Evolutionary conservation across 2,797 vertebrate genomes (phyloP).

Genomic region (Coluber constrictor): DNA sequence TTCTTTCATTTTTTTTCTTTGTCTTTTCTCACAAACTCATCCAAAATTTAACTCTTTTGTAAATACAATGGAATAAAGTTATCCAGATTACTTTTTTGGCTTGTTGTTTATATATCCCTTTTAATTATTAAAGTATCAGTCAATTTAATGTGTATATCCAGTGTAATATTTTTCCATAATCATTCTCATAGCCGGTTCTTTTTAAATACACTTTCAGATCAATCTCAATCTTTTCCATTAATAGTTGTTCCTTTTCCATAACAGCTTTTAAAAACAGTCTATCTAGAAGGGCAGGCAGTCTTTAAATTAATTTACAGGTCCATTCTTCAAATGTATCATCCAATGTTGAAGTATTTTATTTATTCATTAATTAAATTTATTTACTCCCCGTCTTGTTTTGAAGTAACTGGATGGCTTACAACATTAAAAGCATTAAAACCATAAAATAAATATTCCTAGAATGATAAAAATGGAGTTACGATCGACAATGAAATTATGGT

Average conservation of each 20-base stretch:
- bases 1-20: neutral
- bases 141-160: neutral
- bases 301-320: neutral
- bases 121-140: neutral
- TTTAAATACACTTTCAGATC: neutral
- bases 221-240: neutral
- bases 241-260: neutral
- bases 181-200: neutral
- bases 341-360: neutral
- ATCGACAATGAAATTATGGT: neutral
- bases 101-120: neutral
- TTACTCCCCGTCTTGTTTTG: neutral
- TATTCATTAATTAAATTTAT: neutral
- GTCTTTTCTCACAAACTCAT: neutral
- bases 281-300: neutral
- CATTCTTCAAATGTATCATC: neutral
- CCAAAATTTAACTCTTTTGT: neutral
- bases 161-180: neutral
- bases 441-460: neutral
- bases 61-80: neutral
- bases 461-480: neutral
- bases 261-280: neutral
- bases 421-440: neutral
- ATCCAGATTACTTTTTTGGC: neutral
- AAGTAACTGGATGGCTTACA: neutral